Evolutionary conservation across 2,888 invertebrate species (phyloP).

Genomic region (Lordiphosa fenestrarum): DNA sequence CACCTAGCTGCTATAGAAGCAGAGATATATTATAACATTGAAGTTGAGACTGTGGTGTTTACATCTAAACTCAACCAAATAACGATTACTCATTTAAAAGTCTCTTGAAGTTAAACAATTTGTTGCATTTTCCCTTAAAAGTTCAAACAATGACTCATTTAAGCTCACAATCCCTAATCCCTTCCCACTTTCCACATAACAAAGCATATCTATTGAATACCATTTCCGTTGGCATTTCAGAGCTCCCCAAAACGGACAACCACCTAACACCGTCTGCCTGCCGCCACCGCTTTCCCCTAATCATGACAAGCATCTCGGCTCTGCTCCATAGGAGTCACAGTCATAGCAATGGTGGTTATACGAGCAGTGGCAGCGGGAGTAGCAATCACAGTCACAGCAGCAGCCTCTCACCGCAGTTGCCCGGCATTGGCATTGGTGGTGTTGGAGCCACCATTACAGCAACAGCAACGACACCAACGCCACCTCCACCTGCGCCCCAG

Average conservation of each 20-base stretch:
- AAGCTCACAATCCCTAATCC: constrained; percentile 3
- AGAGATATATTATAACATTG: too few relatives aligned
- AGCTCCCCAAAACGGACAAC: constrained; percentile 11
- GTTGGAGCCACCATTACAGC: constrained; percentile 32
- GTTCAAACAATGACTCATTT: constrained; percentile 28
- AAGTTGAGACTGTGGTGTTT: too few relatives aligned
- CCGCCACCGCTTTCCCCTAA: constrained; percentile 9
- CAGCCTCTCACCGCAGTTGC: constrained; percentile 61
- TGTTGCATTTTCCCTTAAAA: neutral
- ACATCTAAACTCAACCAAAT: too few relatives aligned
- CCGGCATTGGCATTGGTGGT: constrained; percentile 43
- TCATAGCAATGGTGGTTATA: constrained; percentile 52
- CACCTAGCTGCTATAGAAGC: too few relatives aligned
- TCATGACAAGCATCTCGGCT: constrained; percentile 67
- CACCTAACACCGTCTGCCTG: constrained; percentile 11
- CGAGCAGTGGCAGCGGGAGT: constrained; percentile 52
- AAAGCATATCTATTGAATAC: constrained; percentile 65
- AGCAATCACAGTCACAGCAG: constrained; percentile 51
- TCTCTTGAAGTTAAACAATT: neutral
- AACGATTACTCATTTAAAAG: too few relatives aligned
- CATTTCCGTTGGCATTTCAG: constrained; percentile 62
- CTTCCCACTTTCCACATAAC: constrained; percentile 23
- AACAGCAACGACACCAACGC: constrained; percentile 39
- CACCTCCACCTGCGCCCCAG: constrained; percentile 36
- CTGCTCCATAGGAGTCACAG: constrained; percentile 63